Conservation (phyloP, 2,888 invertebrate genomes). For the Drosophila kanekoi region DNA sequence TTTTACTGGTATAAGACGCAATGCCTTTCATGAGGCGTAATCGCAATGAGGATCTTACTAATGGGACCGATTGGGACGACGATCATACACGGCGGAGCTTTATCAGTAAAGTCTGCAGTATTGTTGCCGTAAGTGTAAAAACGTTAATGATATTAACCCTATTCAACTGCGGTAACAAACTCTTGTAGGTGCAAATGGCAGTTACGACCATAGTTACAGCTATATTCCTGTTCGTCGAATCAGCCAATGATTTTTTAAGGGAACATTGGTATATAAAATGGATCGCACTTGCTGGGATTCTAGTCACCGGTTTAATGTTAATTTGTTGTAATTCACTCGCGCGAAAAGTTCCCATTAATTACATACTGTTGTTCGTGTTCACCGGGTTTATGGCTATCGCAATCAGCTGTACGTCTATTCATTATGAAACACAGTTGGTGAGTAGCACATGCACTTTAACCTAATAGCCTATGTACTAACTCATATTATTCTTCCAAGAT, state of each 20-base stretch:
- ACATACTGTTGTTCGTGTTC: constrained; percentile 24
- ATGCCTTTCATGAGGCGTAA: too few species aligned
- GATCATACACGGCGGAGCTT: constrained; percentile 16
- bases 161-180: not conserved
- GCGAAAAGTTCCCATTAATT: constrained; percentile 41
- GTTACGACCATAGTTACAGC: constrained; percentile 7
- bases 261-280: accelerated
- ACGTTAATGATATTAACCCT: not conserved
- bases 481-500: constrained; percentile 31
- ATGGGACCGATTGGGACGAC: constrained; percentile 19
- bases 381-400: constrained; percentile 18
- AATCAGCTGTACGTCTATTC: not conserved
- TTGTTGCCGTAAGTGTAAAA: constrained; percentile 34
- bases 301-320: not conserved
- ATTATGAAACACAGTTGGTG: not conserved
- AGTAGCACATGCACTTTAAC: not conserved
- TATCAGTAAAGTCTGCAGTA: constrained; percentile 35
- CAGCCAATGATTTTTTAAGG: not conserved
- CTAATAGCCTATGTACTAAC: not conserved
- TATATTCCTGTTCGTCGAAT: not conserved
- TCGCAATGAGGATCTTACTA: not conserved
- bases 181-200: constrained; percentile 21
- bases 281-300: not conserved
- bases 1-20: too few species aligned
- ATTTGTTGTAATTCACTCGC: constrained; percentile 8